A percentile compares a stretch with the other conserved stretches of the same genome.
Conservation (phyloP, 2,113 vertebrate genomes). For the Hippocampus comes region DNA sequence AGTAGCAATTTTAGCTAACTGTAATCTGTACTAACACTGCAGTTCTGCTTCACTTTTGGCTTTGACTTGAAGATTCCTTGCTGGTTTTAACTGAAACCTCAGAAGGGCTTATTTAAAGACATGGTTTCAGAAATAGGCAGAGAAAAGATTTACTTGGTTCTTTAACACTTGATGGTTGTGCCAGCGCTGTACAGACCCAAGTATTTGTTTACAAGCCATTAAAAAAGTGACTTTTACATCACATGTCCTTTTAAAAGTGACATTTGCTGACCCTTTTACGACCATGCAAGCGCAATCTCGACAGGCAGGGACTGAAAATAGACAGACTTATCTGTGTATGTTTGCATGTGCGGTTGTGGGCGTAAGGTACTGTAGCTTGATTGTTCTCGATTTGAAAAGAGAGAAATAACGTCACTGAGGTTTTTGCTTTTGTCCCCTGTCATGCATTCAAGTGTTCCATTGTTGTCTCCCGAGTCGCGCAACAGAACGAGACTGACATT, state of each 20-base stretch:
- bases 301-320: constrained; percentile 36
- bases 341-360: constrained; percentile 14
- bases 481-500: constrained; percentile 25
- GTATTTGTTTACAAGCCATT: not conserved
- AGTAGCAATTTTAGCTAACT: too few species aligned
- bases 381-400: constrained; percentile 17
- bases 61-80: not conserved
- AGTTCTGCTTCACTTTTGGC: not conserved
- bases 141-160: not conserved
- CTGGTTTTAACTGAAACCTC: not conserved
- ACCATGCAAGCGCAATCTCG: constrained; percentile 47
- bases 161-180: not conserved
- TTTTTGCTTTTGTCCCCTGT: constrained; percentile 22
- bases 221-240: not conserved
- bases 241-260: constrained; percentile 17
- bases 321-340: not conserved
- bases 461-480: constrained; percentile 24
- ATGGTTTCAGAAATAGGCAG: not conserved
- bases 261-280: constrained; percentile 39
- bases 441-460: constrained; percentile 20
- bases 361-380: constrained; percentile 7
- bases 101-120: not conserved
- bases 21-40: too few species aligned
- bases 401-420: constrained; percentile 19
- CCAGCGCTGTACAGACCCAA: not conserved